Conservation (phyloP, 2,888 invertebrate species). For the Spisula subtruncata region DNA sequence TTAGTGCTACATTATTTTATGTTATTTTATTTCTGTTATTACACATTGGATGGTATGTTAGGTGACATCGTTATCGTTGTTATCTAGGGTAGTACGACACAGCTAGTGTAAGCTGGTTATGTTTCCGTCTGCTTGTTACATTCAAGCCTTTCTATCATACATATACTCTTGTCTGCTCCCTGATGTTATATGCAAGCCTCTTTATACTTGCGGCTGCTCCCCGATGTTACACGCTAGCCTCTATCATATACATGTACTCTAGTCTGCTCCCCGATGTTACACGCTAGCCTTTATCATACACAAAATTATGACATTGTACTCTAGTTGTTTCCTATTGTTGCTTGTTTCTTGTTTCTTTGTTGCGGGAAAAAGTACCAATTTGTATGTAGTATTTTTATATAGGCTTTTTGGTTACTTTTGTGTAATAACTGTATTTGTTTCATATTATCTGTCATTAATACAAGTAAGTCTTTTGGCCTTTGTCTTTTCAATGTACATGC, state of each 20-base stretch:
- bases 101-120: neutral
- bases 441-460: neutral
- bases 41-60: neutral
- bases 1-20: neutral
- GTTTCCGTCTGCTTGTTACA: conserved; percentile 6
- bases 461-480: neutral
- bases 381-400: neutral
- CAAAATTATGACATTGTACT: no score
- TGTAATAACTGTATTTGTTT: neutral
- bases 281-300: no score
- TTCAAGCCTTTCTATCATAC: conserved; percentile 2
- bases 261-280: no score
- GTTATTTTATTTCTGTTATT: neutral
- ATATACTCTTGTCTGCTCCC: neutral
- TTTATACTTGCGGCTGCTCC: no score
- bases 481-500: neutral
- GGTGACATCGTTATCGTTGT: neutral
- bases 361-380: neutral
- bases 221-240: no score
- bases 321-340: no score
- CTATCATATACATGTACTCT: no score
- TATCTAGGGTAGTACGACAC: neutral
- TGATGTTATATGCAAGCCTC: no score
- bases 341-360: conserved; percentile 3
- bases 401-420: neutral